Evolutionary conservation across 2,888 invertebrate species (phyloP).

Genomic region (Entomobrya multifasciata): DNA sequence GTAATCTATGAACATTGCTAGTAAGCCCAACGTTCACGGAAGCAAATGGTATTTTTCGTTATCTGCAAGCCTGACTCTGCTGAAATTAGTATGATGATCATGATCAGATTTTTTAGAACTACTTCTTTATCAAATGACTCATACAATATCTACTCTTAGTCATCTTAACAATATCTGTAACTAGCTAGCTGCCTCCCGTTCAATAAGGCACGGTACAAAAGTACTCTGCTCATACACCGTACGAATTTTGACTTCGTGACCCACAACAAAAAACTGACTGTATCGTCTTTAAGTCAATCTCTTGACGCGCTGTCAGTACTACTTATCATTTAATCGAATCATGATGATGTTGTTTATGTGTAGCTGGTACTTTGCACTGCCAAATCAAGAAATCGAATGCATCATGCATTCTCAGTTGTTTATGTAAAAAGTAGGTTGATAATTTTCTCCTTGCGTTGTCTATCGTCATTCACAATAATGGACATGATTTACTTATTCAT

Average conservation of each 20-base stretch:
- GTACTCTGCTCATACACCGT: background rate
- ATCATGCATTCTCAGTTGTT: background rate
- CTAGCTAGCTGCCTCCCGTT: too few relatives aligned
- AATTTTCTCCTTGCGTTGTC: conserved; percentile 25
- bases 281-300: background rate
- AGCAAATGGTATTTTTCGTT: too few relatives aligned
- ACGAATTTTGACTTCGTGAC: conserved; percentile 12
- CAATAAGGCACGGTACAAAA: too few relatives aligned
- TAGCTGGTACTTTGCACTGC: background rate
- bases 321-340: background rate
- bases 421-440: conserved; percentile 7
- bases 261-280: background rate
- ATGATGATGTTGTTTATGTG: background rate
- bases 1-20: too few relatives aligned
- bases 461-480: conserved; percentile 41
- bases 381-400: background rate
- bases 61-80: too few relatives aligned
- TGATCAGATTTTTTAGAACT: background rate
- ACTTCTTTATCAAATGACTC: conserved; percentile 53
- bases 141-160: conserved; percentile 19
- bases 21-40: too few relatives aligned
- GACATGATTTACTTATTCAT: conserved; percentile 60
- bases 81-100: conserved; percentile 17
- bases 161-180: too few relatives aligned
- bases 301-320: background rate